Conservation (phyloP, 2,888 invertebrate genomes). For the Theretra japonica region DNA sequence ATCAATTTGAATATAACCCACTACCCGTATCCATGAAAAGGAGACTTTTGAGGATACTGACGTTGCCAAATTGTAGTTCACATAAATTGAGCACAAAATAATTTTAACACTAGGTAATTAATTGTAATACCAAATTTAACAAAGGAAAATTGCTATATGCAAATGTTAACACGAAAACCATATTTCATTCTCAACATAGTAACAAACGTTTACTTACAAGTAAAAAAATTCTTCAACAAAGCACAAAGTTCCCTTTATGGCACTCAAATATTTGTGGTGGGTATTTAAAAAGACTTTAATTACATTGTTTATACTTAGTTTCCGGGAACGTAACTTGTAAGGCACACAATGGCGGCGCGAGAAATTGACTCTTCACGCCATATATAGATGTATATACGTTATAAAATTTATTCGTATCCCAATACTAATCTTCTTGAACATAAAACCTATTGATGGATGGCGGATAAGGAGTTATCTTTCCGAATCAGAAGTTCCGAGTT, state of each 20-base stretch:
- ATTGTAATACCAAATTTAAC: background rate
- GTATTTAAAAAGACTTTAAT: constrained; percentile 46
- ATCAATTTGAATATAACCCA: too few relatives aligned
- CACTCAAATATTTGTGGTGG: constrained; percentile 43
- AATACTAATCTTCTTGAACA: background rate
- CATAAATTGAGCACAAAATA: background rate
- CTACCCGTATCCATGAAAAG: too few relatives aligned
- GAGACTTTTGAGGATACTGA: too few relatives aligned
- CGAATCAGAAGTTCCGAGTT: too few relatives aligned
- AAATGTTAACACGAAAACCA: constrained; percentile 3
- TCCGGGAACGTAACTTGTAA: constrained; percentile 40
- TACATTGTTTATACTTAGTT: constrained; percentile 39
- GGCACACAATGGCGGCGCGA: background rate
- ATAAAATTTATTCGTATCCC: constrained; percentile 10
- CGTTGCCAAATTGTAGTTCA: too few relatives aligned
- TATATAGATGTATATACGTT: background rate
- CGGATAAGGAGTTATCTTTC: too few relatives aligned
- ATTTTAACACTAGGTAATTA: background rate
- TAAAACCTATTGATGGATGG: background rate
- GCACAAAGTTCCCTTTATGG: constrained; percentile 33
- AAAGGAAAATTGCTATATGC: background rate
- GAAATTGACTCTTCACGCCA: background rate
- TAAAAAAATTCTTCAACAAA: background rate
- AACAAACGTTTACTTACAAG: background rate
- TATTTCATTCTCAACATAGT: background rate